Conservation (phyloP, 2,888 invertebrate species). For the Mythimna impura region DNA sequence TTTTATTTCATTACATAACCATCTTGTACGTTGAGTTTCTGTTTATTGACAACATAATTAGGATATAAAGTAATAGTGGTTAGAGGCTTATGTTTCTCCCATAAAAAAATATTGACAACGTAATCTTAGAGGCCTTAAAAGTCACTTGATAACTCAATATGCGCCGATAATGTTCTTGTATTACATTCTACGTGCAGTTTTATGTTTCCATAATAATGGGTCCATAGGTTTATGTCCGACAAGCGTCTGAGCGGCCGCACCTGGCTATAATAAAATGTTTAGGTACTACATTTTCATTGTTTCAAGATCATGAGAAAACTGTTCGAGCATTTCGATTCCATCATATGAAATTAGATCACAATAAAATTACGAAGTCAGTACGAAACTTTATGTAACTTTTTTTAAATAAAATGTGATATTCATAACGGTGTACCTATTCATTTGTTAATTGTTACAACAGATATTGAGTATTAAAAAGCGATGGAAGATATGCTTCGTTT, state of each 20-base stretch:
- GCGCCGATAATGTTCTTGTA: slow-evolving; percentile 41
- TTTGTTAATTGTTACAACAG: slow-evolving; percentile 51
- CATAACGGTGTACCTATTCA: slow-evolving; percentile 28
- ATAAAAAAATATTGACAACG: slow-evolving; percentile 49
- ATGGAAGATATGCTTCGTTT: slow-evolving; percentile 15
- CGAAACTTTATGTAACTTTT: slow-evolving; percentile 41
- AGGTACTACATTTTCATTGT: slow-evolving; percentile 42
- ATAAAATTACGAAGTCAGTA: slow-evolving; percentile 47
- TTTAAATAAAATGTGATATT: slow-evolving; percentile 41
- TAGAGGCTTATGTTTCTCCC: slow-evolving; percentile 19
- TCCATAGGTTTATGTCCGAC: slow-evolving; percentile 48
- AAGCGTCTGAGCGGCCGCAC: slow-evolving; percentile 18
- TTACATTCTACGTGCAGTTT: slow-evolving; percentile 50
- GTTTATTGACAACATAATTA: slow-evolving; percentile 51
- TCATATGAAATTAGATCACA: slow-evolving; percentile 55
- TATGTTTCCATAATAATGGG: slow-evolving; percentile 52
- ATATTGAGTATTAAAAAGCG: slow-evolving; percentile 34
- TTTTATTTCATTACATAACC: slow-evolving; percentile 50
- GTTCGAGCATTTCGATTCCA: slow-evolving; percentile 25
- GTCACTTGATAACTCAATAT: slow-evolving; percentile 42
- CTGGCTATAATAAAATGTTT: slow-evolving; percentile 30
- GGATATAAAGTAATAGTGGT: slow-evolving; percentile 26
- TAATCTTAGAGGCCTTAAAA: slow-evolving; percentile 36
- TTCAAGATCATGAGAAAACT: slow-evolving; percentile 62
- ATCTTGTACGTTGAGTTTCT: slow-evolving; percentile 28